A percentile compares a stretch with the other conserved stretches of the same genome.
Evolutionary conservation across 1,140 invertebrate genomes (phyloP).

Genomic region (Drosophila tsacasi): DNA sequence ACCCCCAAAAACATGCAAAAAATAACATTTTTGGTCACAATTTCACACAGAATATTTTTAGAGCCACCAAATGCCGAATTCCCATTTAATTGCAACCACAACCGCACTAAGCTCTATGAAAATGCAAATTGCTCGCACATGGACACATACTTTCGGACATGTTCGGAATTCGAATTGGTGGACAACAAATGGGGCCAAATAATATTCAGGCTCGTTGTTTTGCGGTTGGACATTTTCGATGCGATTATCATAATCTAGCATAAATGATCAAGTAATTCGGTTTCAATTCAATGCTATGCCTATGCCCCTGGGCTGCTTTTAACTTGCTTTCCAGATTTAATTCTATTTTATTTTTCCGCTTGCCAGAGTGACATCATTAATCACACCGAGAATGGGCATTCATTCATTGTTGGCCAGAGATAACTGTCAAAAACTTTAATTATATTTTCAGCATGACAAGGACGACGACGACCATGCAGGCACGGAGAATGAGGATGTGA

Average conservation of each 20-base stretch:
- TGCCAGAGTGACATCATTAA: conserved; percentile 58
- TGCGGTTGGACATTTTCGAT: conserved; percentile 26
- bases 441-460: conserved; percentile 75
- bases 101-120: conserved; percentile 33
- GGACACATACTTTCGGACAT: conserved; percentile 5
- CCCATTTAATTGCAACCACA: conserved; percentile 37
- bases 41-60: conserved; percentile 15
- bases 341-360: conserved; percentile 14
- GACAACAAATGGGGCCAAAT: conserved; percentile 17
- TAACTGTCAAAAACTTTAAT: conserved; percentile 84
- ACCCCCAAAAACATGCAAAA: not conserved
- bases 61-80: conserved; percentile 1
- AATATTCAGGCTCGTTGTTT: conserved; percentile 1
- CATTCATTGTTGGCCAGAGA: conserved; percentile 73
- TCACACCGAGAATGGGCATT: conserved; percentile 53
- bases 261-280: conserved; percentile 42
- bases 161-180: conserved; percentile 31
- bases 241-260: conserved; percentile 48
- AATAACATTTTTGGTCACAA: conserved; percentile 4
- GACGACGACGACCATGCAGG: conserved; percentile 7
- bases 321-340: not conserved
- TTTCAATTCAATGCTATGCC: conserved; percentile 2
- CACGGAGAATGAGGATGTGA: conserved; percentile 17
- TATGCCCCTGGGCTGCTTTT: not conserved
- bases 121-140: conserved; percentile 19